Percentiles rank a stretch among this genome's conserved stretches.
Conservation (phyloP, 2,888 invertebrate genomes). For the Malthinus seriepunctatus region DNA sequence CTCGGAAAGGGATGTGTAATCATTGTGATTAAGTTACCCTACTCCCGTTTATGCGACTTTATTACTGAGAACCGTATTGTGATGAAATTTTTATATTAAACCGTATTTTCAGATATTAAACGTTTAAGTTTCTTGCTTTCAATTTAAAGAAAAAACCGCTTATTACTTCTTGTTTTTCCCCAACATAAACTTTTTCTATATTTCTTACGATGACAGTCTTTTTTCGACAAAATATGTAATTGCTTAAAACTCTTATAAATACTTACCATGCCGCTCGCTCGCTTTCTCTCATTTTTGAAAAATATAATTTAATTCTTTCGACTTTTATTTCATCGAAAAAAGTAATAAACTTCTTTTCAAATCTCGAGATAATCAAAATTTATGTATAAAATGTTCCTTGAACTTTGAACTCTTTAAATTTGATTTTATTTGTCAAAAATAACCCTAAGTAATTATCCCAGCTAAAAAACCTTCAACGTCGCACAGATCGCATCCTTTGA, state of each 20-base stretch:
- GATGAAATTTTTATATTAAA: slow-evolving; percentile 30
- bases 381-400: too few species aligned
- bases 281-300: too few species aligned
- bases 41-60: slow-evolving; percentile 27
- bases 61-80: slow-evolving; percentile 27
- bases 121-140: slow-evolving; percentile 23
- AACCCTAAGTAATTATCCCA: too few species aligned
- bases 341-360: background rate
- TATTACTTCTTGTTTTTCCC: background rate
- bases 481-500: too few species aligned
- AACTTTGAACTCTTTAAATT: too few species aligned
- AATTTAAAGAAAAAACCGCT: slow-evolving; percentile 5
- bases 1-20: slow-evolving; percentile 26
- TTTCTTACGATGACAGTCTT: background rate
- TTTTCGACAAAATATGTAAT: background rate
- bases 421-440: too few species aligned
- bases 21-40: slow-evolving; percentile 30
- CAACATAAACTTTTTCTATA: background rate
- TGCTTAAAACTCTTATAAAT: too few species aligned
- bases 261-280: too few species aligned
- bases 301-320: too few species aligned
- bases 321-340: background rate
- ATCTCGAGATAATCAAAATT: too few species aligned
- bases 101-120: slow-evolving; percentile 28
- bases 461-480: too few species aligned